Conservation (phyloP, 2,797 vertebrate genomes). For the Platalea minor region DNA sequence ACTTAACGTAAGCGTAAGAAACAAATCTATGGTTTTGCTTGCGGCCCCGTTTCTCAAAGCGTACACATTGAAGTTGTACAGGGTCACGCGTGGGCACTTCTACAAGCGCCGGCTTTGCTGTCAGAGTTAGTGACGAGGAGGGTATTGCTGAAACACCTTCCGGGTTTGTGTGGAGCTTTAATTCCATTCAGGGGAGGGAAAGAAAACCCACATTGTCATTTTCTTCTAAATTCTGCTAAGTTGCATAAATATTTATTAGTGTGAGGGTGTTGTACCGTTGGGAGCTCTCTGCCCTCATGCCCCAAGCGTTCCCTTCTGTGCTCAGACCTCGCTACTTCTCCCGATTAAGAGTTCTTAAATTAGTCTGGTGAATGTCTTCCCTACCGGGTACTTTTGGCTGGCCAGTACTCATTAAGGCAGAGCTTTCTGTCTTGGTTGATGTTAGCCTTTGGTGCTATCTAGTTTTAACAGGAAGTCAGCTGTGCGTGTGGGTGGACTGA, state of each 20-base stretch:
- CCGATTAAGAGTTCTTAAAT: background rate
- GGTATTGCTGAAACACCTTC: background rate
- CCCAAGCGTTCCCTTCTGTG: accelerated
- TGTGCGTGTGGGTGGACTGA: background rate
- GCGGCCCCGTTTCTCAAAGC: accelerated
- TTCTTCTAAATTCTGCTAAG: background rate
- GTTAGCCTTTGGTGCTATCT: background rate
- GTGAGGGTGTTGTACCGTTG: accelerated
- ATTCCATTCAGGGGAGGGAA: accelerated
- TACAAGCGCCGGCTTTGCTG: accelerated
- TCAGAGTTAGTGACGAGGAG: accelerated
- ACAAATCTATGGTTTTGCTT: accelerated
- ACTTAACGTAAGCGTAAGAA: accelerated
- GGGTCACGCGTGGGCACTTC: accelerated
- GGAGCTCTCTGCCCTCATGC: accelerated
- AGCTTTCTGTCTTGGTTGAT: background rate
- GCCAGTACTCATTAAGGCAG: background rate
- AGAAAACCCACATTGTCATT: accelerated
- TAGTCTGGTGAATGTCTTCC: background rate
- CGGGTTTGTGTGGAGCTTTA: background rate
- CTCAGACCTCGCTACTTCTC: background rate
- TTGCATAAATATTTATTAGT: background rate
- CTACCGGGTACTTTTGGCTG: background rate
- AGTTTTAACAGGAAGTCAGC: background rate
- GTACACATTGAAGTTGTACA: accelerated